These are phyloP conservation scores for Noturus placidus DNA, from an alignment of 2,113 vertebrate species.

Conservation along the genomic window DNA sequence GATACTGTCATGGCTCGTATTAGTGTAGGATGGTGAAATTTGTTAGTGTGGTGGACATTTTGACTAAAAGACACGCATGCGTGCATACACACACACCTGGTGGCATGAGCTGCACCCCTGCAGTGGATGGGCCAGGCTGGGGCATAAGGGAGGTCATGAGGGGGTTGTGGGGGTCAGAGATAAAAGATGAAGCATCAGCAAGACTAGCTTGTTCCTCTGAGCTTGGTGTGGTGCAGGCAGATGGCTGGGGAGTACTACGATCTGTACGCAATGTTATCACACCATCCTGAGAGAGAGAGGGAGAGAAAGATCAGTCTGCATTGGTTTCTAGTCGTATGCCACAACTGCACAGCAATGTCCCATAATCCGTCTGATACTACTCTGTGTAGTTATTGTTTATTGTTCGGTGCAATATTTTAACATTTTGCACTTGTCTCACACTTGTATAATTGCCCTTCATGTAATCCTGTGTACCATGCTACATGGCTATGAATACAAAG, in stretches of 20 bases:
- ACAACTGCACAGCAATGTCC: neutral
- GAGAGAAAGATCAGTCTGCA: neutral
- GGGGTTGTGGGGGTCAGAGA: slow-evolving; percentile 75
- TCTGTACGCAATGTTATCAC: slow-evolving; percentile 70
- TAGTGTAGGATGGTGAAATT: neutral
- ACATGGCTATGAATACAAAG: neutral
- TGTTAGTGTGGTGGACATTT: neutral
- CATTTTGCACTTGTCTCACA: neutral
- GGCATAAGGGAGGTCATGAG: slow-evolving; percentile 79
- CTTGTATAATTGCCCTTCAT: neutral
- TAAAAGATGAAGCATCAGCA: slow-evolving; percentile 66
- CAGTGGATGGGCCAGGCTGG: slow-evolving; percentile 63
- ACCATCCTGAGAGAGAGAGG: slow-evolving; percentile 76
- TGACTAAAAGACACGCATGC: neutral
- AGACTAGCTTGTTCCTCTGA: slow-evolving; percentile 81
- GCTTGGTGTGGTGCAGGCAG: slow-evolving; percentile 78
- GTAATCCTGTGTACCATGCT: neutral
- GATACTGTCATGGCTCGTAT: neutral
- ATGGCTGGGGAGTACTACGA: slow-evolving; percentile 75
- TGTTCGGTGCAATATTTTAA: neutral
- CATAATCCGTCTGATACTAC: neutral
- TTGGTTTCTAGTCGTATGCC: neutral
- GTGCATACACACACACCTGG: slow-evolving; percentile 70
- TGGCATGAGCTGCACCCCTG: slow-evolving; percentile 82
- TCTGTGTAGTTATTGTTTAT: neutral